Evolutionary conservation across 2,797 vertebrate genomes (phyloP), one percentile per base, ranked within the genome.

Genomic region (Chelidonichthys spinosus): DNA sequence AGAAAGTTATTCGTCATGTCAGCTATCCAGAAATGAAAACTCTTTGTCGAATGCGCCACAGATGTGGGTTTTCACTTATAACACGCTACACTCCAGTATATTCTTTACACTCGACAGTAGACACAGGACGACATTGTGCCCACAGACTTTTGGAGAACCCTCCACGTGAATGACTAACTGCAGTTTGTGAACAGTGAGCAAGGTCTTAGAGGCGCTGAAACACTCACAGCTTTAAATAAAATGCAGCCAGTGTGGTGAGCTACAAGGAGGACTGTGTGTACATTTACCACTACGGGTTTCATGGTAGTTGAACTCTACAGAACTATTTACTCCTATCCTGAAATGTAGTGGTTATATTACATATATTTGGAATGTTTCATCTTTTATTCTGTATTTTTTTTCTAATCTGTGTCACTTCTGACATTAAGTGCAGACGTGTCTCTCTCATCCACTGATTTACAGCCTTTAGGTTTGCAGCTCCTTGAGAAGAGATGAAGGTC

Each of bases 401-500:
- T 25, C 25, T 25, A n/a, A n/a, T n/a, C 2, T 25, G 25, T 25
- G 1, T 25, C 25, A 25, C 25, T 25, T 2, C 25, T 25, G 25
- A 25, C 25, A 25, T 25, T 25, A 25, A 25, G 25, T 2, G 25
- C 25, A 25, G 1, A 25, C 25, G 25, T 25, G 25, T 25, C 25
- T 25, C 25, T 14, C 52, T 56, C 6, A 40, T 33, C 7, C 14
- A 15, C 32, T 74, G 62, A 63, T 79, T 37, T n/a, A 54, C 33
- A 44, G 35, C 13, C 8, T 71, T 44, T 54, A 93, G 90, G 81
- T 63, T 17, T 46, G 69, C 49, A 70, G 42, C 37, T 74, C 35
- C 53, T n/a, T 52, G 58, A 81, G 79, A 63, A 59, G 81, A 79
- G 59, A 85, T 87, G 87, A 88, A 66, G 79, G 73, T 87, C 75